Percentiles rank a stretch among this genome's conserved stretches.
phyloP scores from a whole-genome alignment of 2,797 vertebrate species.

The Anisognathus igniventris region DNA sequence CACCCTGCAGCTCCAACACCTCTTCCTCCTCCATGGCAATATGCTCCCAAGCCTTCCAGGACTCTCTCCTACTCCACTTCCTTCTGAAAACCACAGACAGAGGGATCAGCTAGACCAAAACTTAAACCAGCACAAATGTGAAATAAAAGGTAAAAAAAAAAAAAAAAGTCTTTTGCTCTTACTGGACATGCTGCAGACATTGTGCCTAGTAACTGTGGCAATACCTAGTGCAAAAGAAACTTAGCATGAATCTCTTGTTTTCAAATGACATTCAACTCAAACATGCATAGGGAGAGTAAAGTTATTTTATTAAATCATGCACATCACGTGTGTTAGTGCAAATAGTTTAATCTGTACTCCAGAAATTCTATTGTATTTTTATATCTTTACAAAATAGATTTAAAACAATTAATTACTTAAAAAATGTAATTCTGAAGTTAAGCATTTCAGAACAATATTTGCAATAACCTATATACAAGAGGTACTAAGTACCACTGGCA shows the following conservation, averaged over 20 bases:
- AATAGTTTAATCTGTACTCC: constrained; percentile 88
- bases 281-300: constrained; percentile 82
- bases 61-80: neutral
- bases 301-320: constrained; percentile 93
- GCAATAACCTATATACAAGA: constrained; percentile 88
- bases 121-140: constrained; percentile 13
- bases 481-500: constrained; percentile 82
- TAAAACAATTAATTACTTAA: constrained; percentile 89
- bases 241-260: constrained; percentile 36
- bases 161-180: neutral
- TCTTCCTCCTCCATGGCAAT: neutral
- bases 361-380: constrained; percentile 84
- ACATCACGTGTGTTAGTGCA: constrained; percentile 92
- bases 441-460: constrained; percentile 87
- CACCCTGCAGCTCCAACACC: neutral
- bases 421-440: constrained; percentile 86
- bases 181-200: constrained; percentile 43
- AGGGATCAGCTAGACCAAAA: neutral
- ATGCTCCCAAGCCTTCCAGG: neutral
- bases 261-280: constrained; percentile 77
- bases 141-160: neutral
- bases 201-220: constrained; percentile 34
- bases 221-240: constrained; percentile 23
- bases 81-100: neutral
- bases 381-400: constrained; percentile 92